These are phyloP conservation scores for Pachypanchax playfairii DNA, from an alignment of 2,113 vertebrate genomes.

Conservation along the genomic window DNA sequence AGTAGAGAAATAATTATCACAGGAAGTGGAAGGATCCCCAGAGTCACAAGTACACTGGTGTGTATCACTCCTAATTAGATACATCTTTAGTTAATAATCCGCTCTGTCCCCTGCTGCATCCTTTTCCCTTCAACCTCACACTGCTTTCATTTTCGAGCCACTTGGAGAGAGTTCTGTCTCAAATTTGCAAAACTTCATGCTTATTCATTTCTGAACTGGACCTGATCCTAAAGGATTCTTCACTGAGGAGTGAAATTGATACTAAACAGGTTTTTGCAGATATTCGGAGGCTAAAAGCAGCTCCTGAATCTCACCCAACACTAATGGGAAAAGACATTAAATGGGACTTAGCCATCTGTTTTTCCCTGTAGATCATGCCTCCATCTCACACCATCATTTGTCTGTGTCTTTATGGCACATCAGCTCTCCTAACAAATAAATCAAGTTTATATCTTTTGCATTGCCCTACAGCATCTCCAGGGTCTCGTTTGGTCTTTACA, in stretches of 20 bases:
- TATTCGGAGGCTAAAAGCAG: no score
- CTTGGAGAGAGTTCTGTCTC: conserved; percentile 25
- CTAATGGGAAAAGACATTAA: conserved; percentile 29
- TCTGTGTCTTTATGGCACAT: not conserved
- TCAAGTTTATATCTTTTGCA: conserved; percentile 23
- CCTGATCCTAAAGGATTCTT: conserved; percentile 31
- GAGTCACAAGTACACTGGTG: conserved; percentile 56
- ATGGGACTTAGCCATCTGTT: conserved; percentile 4
- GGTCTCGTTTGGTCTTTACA: conserved; percentile 12
- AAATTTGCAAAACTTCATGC: conserved; percentile 27
- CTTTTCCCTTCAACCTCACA: conserved; percentile 22
- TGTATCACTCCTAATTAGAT: conserved; percentile 68
- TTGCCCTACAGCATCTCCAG: not conserved
- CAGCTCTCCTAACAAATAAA: conserved; percentile 18
- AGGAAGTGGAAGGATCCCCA: conserved; percentile 46
- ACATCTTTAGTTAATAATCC: conserved; percentile 66
- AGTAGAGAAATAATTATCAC: conserved; percentile 63
- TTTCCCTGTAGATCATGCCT: no score
- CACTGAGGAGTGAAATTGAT: conserved; percentile 18
- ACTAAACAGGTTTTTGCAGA: conserved; percentile 7
- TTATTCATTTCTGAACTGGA: conserved; percentile 40
- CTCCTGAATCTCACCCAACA: conserved; percentile 15
- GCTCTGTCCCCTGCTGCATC: conserved; percentile 54
- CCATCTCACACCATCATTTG: conserved; percentile 25
- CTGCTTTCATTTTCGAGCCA: conserved; percentile 25